Evolutionary conservation across 2,113 vertebrate species (phyloP), one percentile per base, ranked within the genome.

Genomic region (Gasterosteus aculeatus): DNA sequence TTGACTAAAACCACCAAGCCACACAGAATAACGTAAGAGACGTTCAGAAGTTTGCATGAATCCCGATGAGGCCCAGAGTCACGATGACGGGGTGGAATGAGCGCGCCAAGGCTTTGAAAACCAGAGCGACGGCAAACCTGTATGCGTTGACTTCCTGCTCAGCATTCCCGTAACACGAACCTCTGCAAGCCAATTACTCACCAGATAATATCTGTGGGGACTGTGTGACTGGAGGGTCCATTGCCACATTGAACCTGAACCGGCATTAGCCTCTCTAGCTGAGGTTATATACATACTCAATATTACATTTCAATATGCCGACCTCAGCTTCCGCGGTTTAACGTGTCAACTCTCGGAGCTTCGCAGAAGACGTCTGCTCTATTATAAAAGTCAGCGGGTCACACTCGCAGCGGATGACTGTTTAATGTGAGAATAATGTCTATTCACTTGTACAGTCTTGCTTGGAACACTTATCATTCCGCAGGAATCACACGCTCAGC

Each of bases 211-310:
- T 88, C 88, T 68, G 87, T 67, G 73, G 80, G 77, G 85, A 80
- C 85, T 59, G 54, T 87, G 72, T 78, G 80, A 85, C 74, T 69
- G 61, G 73, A 60, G 68, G 78, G 82, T 81, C 90, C 87, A 87
- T 91, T 89, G 90, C 78, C 84, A 78, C 88, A 66, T 66, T 85
- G 83, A 91, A 88, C 89, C 81, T 73, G 77, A 82, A 83, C 84
- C 72, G 71, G 78, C 85, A 81, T 87, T 89, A 89, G 78, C 88
- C 76, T 91, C 80, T 82, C 69, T 56, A 42, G 70, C 63, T 85
- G 78, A 89, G 91, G 90, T 93, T 91, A 92, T 84, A 92, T 85
- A 87, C 82, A 92, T 88, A 88, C 88, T 90, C 80, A 90, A 90
- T 87, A 86, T 84, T 89, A 81, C 85, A 91, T 92, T 88, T 83